Evolutionary conservation across 2,888 invertebrate species (phyloP).

Genomic region (Heteromyza rotundicornis): DNA sequence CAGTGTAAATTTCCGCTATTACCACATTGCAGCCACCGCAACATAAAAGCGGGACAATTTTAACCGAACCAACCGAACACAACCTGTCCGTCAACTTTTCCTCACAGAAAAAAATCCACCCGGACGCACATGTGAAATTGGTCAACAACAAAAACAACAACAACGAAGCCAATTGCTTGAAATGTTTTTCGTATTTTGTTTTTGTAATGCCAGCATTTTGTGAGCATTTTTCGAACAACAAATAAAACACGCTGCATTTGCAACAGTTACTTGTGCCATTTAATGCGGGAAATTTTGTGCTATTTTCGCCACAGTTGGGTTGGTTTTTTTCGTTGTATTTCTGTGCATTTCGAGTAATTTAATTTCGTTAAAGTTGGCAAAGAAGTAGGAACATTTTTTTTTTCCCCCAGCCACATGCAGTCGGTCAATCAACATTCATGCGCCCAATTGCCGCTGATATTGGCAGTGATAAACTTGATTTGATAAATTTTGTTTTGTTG

Average conservation of each 20-base stretch:
- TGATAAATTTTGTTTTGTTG: slow-evolving; percentile 38
- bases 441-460: too few species aligned
- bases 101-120: neutral
- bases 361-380: slow-evolving; percentile 28
- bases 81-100: slow-evolving; percentile 10
- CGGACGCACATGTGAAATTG: slow-evolving; percentile 24
- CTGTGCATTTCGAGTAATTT: slow-evolving; percentile 44
- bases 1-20: too few species aligned
- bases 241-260: too few species aligned
- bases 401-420: slow-evolving; percentile 30
- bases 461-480: too few species aligned
- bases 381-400: slow-evolving; percentile 23
- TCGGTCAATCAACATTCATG: slow-evolving; percentile 10
- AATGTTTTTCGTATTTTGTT: neutral
- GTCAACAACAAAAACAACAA: too few species aligned
- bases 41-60: too few species aligned
- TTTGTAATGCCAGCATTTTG: neutral
- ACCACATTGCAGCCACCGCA: too few species aligned
- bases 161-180: slow-evolving; percentile 6
- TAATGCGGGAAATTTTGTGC: slow-evolving; percentile 45
- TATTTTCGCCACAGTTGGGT: slow-evolving; percentile 34
- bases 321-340: slow-evolving; percentile 32
- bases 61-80: neutral
- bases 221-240: neutral
- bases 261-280: slow-evolving; percentile 51